Conservation (phyloP, 1,140 invertebrate genomes). For the Papilio helenus region DNA sequence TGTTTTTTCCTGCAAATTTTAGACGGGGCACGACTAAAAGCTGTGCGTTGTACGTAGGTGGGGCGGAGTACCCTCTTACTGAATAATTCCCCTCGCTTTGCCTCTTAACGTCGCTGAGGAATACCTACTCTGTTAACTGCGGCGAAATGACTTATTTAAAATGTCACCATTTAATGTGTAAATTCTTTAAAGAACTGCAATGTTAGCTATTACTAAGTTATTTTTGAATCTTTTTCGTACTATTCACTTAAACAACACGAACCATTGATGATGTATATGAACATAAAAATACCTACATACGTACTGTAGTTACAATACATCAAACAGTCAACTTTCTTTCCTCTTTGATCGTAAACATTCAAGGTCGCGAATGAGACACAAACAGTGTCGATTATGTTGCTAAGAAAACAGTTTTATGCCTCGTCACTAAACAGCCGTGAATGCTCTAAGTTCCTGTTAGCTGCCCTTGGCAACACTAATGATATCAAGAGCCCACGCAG, state of each 20-base stretch:
- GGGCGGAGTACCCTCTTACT: slow-evolving; percentile 30
- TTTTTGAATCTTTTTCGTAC: background rate
- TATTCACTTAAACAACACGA: background rate
- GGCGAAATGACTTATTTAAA: slow-evolving; percentile 4
- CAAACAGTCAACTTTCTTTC: slow-evolving; percentile 28
- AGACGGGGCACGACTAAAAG: slow-evolving; percentile 30
- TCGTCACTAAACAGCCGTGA: slow-evolving; percentile 24
- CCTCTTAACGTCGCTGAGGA: slow-evolving; percentile 36
- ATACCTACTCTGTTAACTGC: slow-evolving; percentile 28
- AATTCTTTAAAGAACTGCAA: slow-evolving; percentile 22
- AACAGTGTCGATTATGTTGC: slow-evolving; percentile 26
- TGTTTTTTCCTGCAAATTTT: slow-evolving; percentile 34
- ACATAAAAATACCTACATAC: background rate
- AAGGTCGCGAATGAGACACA: slow-evolving; percentile 30
- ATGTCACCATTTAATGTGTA: slow-evolving; percentile 12
- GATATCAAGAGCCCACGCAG: slow-evolving; percentile 22
- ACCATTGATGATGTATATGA: background rate
- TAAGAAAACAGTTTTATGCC: slow-evolving; percentile 35
- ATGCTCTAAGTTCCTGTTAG: slow-evolving; percentile 35
- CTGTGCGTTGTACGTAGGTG: slow-evolving; percentile 32
- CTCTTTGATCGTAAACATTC: slow-evolving; percentile 29
- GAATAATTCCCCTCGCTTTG: slow-evolving; percentile 33
- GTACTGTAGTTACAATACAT: background rate
- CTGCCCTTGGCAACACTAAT: slow-evolving; percentile 34
- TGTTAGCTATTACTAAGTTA: background rate